phyloP scores from a whole-genome alignment of 1,140 invertebrate species.

The Oreohelix idahoensis region DNA sequence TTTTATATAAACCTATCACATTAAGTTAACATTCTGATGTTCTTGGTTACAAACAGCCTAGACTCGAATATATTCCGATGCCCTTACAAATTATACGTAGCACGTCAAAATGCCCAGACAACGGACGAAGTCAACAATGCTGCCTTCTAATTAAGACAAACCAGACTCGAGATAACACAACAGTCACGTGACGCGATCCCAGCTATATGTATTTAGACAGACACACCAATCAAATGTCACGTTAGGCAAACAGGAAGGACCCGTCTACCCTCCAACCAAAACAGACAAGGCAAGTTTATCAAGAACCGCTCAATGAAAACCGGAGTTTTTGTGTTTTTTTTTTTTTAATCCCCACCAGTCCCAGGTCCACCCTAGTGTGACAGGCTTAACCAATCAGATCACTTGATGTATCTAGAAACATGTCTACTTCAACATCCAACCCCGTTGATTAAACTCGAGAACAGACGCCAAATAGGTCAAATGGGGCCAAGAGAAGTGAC shows the following conservation, averaged over 20 bases:
- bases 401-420: background rate
- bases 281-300: conserved; percentile 1
- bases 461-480: background rate
- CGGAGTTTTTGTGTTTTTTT: background rate
- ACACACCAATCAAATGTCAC: conserved; percentile 1
- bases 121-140: background rate
- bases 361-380: no score
- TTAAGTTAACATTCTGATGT: no score
- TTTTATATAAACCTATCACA: no score
- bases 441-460: background rate
- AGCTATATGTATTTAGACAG: background rate
- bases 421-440: background rate
- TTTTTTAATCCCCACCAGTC: background rate
- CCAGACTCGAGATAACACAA: conserved; percentile 4
- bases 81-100: no score
- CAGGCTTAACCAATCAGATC: background rate
- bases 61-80: no score
- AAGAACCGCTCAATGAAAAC: background rate
- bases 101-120: no score
- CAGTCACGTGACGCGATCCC: background rate
- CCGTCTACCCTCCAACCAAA: background rate
- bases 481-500: no score
- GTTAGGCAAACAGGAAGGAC: background rate
- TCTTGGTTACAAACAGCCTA: no score
- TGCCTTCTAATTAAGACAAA: background rate